Base-by-base conservation (phyloP, 2,888 invertebrate genomes). In the Lottia gigantea region DNA sequence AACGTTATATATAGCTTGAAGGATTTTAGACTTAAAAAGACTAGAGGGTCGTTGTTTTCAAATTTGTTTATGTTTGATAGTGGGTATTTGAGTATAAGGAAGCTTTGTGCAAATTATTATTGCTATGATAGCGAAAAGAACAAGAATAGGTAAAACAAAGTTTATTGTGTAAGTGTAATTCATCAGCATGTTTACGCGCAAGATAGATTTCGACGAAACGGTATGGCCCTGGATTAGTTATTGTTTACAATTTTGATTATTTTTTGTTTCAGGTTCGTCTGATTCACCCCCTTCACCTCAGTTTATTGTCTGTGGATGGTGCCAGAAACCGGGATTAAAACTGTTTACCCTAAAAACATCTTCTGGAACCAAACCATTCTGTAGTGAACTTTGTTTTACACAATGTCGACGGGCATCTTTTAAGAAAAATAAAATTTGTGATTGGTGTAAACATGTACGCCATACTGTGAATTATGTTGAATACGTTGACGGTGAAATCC, bases 391-490 rank as follows among this genome's bases (percentile, higher is more conserved):
- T 55, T 96, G 96, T 88, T 96, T 96, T 89, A 93, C 95, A 15
- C 95, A 95, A 85, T 95, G 95, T 61, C 91, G 95, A 62, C 91
- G 95, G 26, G 95, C 96, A 1, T 95, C 94, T 80, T 96, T 96
- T 89, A 96, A 96, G 89, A 93, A 94, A 78, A 95, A 95, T 76
- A 95, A 95, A 71, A 90, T 95, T 4, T 96, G 96, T 87, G 96
- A 96, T 88, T 96, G 96, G 96, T 96, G 96, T 89, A 92, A 95
- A 73, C 95, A 96, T 84, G 93, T 96, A 6, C 90, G 95, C 45
- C 95, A 95, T 85, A 95, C 95, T 0, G 94, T 96, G 66, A 95
- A 94, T 78, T 96, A 95, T 86, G 95, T 96, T 23, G 96, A 96
- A 89, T 95, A 95, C 82, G 92, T 95, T 91, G 96, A 96, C 85